Evolutionary conservation across 2,888 invertebrate species (phyloP).

Genomic region (Petrolisthes manimaculis): DNA sequence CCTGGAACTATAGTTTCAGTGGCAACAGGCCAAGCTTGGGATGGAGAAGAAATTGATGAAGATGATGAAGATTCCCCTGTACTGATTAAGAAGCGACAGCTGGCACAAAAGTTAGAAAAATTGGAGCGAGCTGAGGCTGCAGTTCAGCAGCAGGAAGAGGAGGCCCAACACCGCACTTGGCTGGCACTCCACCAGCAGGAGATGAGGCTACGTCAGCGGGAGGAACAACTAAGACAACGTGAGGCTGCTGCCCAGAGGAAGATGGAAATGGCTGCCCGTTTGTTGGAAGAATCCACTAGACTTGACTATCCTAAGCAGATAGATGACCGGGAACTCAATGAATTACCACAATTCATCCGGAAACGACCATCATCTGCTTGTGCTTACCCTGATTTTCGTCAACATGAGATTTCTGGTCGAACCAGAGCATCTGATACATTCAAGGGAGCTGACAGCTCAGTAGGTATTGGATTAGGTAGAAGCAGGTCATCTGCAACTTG

Average conservation of each 20-base stretch:
- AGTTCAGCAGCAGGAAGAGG: conserved; percentile 55
- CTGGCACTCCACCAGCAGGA: conserved; percentile 54
- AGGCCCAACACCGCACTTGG: conserved; percentile 50
- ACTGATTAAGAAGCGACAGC: conserved; percentile 36
- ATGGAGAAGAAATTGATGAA: conserved; percentile 10
- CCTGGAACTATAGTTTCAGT: not conserved
- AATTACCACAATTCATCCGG: not conserved
- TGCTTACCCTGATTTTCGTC: not conserved
- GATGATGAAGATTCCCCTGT: conserved; percentile 17
- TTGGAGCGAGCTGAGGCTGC: conserved; percentile 44
- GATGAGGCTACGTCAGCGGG: conserved; percentile 36
- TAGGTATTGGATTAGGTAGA: not conserved
- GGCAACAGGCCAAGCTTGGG: conserved; percentile 16
- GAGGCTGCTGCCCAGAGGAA: conserved; percentile 53
- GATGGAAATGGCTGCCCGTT: conserved; percentile 38
- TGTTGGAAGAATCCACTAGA: conserved; percentile 47
- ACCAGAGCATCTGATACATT: not conserved
- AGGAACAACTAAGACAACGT: conserved; percentile 44
- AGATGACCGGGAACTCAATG: conserved; percentile 18
- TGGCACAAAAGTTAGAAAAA: conserved; percentile 36
- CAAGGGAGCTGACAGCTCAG: not conserved
- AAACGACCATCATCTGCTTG: not conserved
- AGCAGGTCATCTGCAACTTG: not conserved
- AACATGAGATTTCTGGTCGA: not conserved
- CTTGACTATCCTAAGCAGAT: conserved; percentile 30